A percentile compares a stretch with the other conserved stretches of the same genome.
phyloP scores from a whole-genome alignment of 2,113 vertebrate genomes.

The Amphiprion ocellaris region DNA sequence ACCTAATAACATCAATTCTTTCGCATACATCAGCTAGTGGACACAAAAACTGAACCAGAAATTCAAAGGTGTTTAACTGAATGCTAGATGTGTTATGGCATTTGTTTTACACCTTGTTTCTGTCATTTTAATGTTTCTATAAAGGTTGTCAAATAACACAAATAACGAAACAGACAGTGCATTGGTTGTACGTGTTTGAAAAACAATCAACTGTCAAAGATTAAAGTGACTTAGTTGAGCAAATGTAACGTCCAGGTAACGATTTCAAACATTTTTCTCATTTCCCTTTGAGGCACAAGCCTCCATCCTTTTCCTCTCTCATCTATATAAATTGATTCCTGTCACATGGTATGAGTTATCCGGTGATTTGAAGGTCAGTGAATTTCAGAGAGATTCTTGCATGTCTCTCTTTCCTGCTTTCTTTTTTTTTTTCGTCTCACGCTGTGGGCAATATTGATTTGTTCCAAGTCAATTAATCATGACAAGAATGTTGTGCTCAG shows the following conservation, averaged over 20 bases:
- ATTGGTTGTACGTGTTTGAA: background rate
- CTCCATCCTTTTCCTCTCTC: conserved; percentile 14
- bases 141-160: background rate
- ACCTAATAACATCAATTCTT: no score
- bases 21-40: no score
- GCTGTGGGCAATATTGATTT: conserved; percentile 74
- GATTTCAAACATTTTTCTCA: conserved; percentile 44
- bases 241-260: conserved; percentile 34
- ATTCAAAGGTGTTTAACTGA: no score
- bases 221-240: conserved; percentile 3
- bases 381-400: conserved; percentile 68
- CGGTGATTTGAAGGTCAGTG: conserved; percentile 75
- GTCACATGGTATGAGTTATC: conserved; percentile 70
- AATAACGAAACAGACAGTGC: background rate
- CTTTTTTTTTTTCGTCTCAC: conserved; percentile 1
- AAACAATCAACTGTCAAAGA: conserved; percentile 11
- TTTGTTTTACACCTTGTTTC: background rate
- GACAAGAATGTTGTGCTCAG: conserved; percentile 52
- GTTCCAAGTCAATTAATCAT: conserved; percentile 72
- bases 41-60: no score
- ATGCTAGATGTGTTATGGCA: no score
- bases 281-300: conserved; percentile 38
- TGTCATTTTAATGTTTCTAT: background rate
- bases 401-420: conserved; percentile 55
- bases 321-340: conserved; percentile 72